Evolutionary conservation across 2,888 invertebrate species (phyloP).

Genomic region (Harmothoe impar): DNA sequence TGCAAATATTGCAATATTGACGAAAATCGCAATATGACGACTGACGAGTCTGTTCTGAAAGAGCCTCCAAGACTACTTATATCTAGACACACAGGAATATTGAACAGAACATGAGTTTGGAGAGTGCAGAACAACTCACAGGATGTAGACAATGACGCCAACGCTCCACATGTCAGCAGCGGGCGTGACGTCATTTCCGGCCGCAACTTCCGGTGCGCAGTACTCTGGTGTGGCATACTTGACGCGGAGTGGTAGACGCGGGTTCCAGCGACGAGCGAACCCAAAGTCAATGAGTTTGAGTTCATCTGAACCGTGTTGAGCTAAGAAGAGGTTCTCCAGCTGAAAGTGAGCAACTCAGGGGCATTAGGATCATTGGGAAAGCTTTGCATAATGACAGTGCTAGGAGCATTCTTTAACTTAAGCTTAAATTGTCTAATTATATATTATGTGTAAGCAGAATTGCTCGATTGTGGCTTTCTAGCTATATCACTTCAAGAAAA

Average conservation of each 20-base stretch:
- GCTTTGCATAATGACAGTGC: background rate
- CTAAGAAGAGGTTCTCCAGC: slow-evolving; percentile 97
- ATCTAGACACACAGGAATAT: no score
- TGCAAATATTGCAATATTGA: no score
- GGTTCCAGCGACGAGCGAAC: slow-evolving; percentile 87
- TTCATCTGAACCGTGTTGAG: slow-evolving; percentile 86
- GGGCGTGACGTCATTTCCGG: slow-evolving; percentile 93
- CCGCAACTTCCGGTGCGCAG: slow-evolving; percentile 93
- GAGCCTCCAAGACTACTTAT: no score
- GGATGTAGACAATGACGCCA: slow-evolving; percentile 80
- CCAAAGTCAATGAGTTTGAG: slow-evolving; percentile 97
- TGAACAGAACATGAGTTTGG: no score
- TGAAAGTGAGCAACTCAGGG: slow-evolving; percentile 85
- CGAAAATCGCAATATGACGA: no score
- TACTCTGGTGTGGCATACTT: slow-evolving; percentile 82
- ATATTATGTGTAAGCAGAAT: no score
- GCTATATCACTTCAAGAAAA: no score
- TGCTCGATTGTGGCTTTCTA: no score
- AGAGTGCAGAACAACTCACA: slow-evolving; percentile 77
- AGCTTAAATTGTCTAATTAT: no score
- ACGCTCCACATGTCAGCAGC: slow-evolving; percentile 86
- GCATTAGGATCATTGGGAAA: background rate
- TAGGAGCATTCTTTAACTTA: no score
- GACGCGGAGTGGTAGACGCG: slow-evolving; percentile 69
- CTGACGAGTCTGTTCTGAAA: no score